Percentiles rank a stretch among this genome's conserved stretches.
Evolutionary conservation across 2,797 vertebrate species (phyloP).

Genomic region (Sitta carolinensis): DNA sequence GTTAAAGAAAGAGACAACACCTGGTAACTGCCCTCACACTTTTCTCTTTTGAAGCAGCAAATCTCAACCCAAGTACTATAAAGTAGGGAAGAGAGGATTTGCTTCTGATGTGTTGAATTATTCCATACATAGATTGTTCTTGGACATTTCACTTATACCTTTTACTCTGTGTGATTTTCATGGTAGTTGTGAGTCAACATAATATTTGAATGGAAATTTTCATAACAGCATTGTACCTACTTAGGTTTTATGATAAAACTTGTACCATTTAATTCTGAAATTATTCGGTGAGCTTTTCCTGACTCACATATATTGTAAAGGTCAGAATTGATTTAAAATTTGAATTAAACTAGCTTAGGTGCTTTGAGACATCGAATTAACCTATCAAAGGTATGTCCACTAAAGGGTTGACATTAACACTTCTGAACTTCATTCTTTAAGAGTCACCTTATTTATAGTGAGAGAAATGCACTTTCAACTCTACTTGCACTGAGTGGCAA

Average conservation of each 20-base stretch:
- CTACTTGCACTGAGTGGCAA: background rate
- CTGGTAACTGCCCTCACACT: background rate
- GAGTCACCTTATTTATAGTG: constrained; percentile 41
- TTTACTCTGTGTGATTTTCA: background rate
- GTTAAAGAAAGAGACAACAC: background rate
- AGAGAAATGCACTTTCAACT: constrained; percentile 47
- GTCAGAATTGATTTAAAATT: background rate
- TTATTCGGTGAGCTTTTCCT: background rate
- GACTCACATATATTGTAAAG: background rate
- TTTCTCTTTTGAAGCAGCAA: background rate
- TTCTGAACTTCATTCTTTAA: constrained; percentile 54
- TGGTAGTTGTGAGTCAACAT: background rate
- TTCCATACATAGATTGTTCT: background rate
- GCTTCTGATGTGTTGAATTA: background rate
- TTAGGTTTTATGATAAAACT: background rate
- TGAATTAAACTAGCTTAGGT: background rate
- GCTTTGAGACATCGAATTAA: background rate
- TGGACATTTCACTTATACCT: background rate
- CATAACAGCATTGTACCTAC: background rate
- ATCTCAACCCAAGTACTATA: background rate
- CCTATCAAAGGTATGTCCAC: background rate
- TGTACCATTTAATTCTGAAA: background rate
- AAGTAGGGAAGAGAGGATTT: background rate
- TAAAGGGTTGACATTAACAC: constrained; percentile 24
- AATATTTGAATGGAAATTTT: background rate